Conservation (phyloP, 2,797 vertebrate genomes). For the Sebastes matsubarae region DNA sequence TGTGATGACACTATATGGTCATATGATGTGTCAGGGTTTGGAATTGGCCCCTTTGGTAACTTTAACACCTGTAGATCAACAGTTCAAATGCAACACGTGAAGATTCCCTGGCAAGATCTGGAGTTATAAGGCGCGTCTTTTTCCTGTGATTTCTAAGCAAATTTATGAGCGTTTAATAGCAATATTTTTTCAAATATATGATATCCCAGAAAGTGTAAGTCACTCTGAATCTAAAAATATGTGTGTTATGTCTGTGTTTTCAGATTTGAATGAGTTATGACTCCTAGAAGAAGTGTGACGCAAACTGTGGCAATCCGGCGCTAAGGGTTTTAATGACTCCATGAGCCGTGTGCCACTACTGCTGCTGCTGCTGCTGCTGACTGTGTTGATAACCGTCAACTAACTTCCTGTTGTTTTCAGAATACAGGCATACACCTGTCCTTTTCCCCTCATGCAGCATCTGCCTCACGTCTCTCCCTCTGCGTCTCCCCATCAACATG, state of each 20-base stretch:
- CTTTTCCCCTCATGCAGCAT: background rate
- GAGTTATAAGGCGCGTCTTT: background rate
- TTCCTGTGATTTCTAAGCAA: background rate
- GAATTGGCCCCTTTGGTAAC: background rate
- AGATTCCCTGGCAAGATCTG: background rate
- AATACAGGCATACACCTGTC: background rate
- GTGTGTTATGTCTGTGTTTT: too few species aligned
- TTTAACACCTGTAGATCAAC: background rate
- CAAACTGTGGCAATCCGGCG: background rate
- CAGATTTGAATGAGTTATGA: too few species aligned
- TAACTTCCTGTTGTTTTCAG: background rate
- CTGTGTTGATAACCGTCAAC: background rate
- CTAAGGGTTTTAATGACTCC: background rate
- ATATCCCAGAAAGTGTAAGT: too few species aligned
- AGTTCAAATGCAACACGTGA: background rate
- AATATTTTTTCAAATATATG: too few species aligned
- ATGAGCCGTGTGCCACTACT: background rate
- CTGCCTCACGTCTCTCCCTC: background rate
- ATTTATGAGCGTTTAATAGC: too few species aligned
- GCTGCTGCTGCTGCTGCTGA: background rate
- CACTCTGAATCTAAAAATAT: too few species aligned
- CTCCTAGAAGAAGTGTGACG: background rate
- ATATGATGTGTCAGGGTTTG: background rate
- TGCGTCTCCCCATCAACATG: background rate
- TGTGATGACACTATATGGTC: background rate